Evolutionary conservation across 2,888 invertebrate genomes (phyloP), one percentile per base, ranked within the genome.

Genomic region (Cerastis leucographa): DNA sequence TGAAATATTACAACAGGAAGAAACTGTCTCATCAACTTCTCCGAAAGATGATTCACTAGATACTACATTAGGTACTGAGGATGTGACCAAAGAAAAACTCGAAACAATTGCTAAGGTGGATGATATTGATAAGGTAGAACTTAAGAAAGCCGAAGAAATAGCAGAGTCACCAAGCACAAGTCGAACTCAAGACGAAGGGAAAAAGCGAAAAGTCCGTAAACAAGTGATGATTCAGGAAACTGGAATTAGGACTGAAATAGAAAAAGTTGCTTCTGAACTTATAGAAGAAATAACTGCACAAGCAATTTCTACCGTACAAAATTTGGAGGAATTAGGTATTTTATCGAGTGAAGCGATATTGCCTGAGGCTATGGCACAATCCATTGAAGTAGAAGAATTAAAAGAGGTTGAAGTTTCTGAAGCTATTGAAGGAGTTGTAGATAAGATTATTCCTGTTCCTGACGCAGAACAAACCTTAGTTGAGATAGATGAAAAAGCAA

Each of bases 261-360:
- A 83, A 81, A 61, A 82, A 51, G 73, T 84, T 46, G 83, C 82
- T 46, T 71, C 56, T 49, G 87, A 85, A 40, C 70, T 84, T 59
- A 72, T 85, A 14, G 62, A 82, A 35, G 82, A 81, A 76, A 83
- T 87, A 67, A 56, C 83, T 44, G 29, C 73, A 9, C 75, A 80
- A 75, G 83, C 83, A 22, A 67, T 85, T 35, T 67, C 81, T 59
- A 49, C 72, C 11, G 59, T 87, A 2, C 74, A 84, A 17, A 78
- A 73, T 68, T 70, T 82, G 25, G 61, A 71, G 6, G 73, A 74
- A 5, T 29, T 56, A 19, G 68, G 42, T 44, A 40, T 40, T 25
- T 44, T 56, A 9, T n/a, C 62, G 1, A 22, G 11, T 69, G 42
- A 74, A 44, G 12, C 25, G 11, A 19, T 46, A 44, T 46, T 54